Percentiles rank a stretch among this genome's conserved stretches.
Conservation (phyloP, 2,888 invertebrate species). For the Agrypnus murinus region DNA sequence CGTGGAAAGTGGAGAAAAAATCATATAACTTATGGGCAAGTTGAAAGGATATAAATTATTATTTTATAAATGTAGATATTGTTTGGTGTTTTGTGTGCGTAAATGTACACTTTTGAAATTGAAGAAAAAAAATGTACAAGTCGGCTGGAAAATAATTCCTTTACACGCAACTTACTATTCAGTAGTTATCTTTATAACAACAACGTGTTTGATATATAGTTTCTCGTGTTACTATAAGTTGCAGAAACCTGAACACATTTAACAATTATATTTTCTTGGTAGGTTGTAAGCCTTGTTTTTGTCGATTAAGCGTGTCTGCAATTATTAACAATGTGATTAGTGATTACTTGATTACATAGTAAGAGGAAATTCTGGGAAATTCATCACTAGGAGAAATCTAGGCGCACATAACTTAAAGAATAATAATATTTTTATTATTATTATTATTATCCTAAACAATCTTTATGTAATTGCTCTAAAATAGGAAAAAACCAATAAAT, state of each 20-base stretch:
- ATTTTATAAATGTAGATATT: constrained; percentile 25
- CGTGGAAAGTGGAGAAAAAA: constrained; percentile 35
- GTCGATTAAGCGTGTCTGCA: no score
- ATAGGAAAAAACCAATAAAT: no score
- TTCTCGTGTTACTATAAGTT: constrained; percentile 28
- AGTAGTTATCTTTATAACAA: constrained; percentile 32
- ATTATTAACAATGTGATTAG: no score
- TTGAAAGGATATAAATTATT: constrained; percentile 52
- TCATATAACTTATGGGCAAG: constrained; percentile 34
- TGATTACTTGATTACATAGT: no score
- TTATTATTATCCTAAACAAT: no score
- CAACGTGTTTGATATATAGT: constrained; percentile 32
- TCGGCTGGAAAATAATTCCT: constrained; percentile 24
- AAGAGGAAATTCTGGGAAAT: no score
- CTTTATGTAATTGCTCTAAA: no score
- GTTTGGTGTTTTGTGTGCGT: not conserved
- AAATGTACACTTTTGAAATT: not conserved
- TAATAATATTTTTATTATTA: no score
- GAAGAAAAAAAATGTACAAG: not conserved
- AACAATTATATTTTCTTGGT: no score
- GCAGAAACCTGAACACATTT: not conserved
- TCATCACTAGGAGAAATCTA: no score
- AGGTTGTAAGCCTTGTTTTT: no score
- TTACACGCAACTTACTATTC: constrained; percentile 29
- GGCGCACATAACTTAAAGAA: no score